Base-by-base conservation (phyloP, 2,888 invertebrate genomes). In the Imbricaverruca yamaguchii region DNA sequence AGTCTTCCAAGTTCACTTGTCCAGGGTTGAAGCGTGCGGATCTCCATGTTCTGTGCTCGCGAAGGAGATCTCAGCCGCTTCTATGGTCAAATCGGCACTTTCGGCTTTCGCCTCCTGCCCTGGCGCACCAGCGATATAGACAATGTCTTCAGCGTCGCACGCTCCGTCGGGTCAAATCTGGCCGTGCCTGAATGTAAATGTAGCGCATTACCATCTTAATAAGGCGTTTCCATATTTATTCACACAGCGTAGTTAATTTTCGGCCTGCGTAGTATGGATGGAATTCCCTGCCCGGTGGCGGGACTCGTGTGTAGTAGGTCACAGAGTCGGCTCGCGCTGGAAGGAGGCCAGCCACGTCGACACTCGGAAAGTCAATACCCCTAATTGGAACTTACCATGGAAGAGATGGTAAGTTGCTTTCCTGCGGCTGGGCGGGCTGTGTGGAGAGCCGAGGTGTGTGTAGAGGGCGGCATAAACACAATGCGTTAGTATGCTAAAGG, bases 151-250 rank as follows among this genome's bases (percentile, higher is more conserved):
- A 65, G 3, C 67, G 25, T n/a, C 61, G 18, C 11, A 25, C 9
- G n/a, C 65, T 23, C 65, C n/a, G 9, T 10, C 3, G 23, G 67
- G 67, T 25, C 67, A 67, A n/a, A 25, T n/a, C n/a, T 6, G 13
- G 12, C 12, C 0, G n/a, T 13, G 13, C 67, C n/a, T 23, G 67
- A 67, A 67, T 23, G n/a, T n/a, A 67, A 67, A 67, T 67, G 25
- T 13, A 11, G 25, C 12, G 25, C 13, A 67, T 67, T 67, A 67
- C 25, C 67, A 67, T 67, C 67, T 25, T 67, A 67, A 67, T 67
- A 25, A 25, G 67, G 67, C 67, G 67, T 67, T 67, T 67, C 67
- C 8, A 11, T 67, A 67, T 67, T 67, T 67, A 67, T 67, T 67
- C 67, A 67, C 67, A 12, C 67, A 25, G 67, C 25, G 67, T 67